Percentiles rank a stretch among this genome's conserved stretches.
phyloP scores from a whole-genome alignment of 2,888 invertebrate species.

The Aspidapion aeneum region DNA sequence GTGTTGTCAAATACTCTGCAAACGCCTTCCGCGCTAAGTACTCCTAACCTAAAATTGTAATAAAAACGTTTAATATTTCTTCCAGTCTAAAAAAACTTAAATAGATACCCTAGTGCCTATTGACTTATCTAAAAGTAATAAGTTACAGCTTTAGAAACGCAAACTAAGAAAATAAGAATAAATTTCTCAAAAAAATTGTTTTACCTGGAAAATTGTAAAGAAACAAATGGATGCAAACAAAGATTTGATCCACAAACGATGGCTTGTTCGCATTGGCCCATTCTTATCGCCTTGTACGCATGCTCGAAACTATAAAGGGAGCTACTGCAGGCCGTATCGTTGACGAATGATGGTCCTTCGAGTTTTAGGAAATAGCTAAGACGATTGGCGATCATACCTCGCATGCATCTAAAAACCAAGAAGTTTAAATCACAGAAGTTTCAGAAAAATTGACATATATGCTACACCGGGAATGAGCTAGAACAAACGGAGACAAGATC shows the following conservation, averaged over 20 bases:
- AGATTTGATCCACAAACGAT: conserved; percentile 86
- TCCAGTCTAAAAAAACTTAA: no score
- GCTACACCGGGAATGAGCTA: no score
- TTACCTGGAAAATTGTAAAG: conserved; percentile 79
- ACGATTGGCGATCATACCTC: conserved; percentile 88
- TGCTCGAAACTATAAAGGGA: conserved; percentile 83
- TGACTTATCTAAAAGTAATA: no score
- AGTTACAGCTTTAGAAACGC: no score
- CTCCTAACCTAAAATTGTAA: conserved; percentile 70
- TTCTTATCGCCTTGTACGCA: conserved; percentile 70
- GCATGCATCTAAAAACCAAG: conserved; percentile 51
- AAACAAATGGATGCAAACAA: conserved; percentile 80
- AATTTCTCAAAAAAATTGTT: no score
- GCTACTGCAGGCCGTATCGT: conserved; percentile 93
- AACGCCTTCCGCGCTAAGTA: conserved; percentile 77
- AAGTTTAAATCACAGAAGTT: no score
- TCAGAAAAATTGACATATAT: no score
- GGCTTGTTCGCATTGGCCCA: conserved; percentile 82
- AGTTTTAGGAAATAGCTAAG: conserved; percentile 85
- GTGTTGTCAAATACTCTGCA: conserved; percentile 89
- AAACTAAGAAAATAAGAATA: no score
- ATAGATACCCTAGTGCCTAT: no score
- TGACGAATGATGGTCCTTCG: conserved; percentile 80
- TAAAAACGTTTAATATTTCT: no score
- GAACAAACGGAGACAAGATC: no score